Evolutionary conservation across 2,888 invertebrate species (phyloP).

Genomic region (Tipula vernalis): DNA sequence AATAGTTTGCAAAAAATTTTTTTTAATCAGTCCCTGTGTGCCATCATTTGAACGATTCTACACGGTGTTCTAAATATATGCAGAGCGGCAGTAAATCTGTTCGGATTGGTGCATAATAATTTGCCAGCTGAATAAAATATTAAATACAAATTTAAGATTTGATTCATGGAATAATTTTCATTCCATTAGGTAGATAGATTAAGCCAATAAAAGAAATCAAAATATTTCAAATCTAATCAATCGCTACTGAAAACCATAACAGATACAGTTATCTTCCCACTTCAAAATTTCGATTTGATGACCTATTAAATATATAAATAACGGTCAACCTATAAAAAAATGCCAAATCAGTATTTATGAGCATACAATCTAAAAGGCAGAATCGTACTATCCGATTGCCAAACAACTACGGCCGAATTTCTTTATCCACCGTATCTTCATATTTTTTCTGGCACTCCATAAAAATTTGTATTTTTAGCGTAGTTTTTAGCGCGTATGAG

Average conservation of each 20-base stretch:
- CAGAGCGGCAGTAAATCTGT: too few relatives aligned
- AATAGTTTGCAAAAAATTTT: neutral
- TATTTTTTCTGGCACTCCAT: neutral
- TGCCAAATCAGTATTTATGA: neutral
- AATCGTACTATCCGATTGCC: neutral
- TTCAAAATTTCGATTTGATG: neutral
- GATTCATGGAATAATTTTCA: too few relatives aligned
- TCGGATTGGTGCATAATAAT: too few relatives aligned
- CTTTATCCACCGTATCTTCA: neutral
- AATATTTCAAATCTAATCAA: neutral
- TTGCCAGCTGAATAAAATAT: too few relatives aligned
- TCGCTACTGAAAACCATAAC: neutral
- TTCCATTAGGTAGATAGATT: too few relatives aligned
- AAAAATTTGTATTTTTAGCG: neutral
- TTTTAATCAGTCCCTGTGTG: too few relatives aligned
- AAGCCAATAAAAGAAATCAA: neutral
- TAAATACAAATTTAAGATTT: too few relatives aligned
- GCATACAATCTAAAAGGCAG: too few relatives aligned
- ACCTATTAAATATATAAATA: neutral
- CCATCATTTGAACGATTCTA: too few relatives aligned
- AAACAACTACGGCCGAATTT: neutral
- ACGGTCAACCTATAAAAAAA: neutral
- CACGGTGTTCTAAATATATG: too few relatives aligned
- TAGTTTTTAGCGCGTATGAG: neutral
- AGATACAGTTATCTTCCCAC: neutral